A percentile compares a stretch with the other conserved stretches of the same genome.
Evolutionary conservation across 2,888 invertebrate genomes (phyloP).

Genomic region (Amiota communis): DNA sequence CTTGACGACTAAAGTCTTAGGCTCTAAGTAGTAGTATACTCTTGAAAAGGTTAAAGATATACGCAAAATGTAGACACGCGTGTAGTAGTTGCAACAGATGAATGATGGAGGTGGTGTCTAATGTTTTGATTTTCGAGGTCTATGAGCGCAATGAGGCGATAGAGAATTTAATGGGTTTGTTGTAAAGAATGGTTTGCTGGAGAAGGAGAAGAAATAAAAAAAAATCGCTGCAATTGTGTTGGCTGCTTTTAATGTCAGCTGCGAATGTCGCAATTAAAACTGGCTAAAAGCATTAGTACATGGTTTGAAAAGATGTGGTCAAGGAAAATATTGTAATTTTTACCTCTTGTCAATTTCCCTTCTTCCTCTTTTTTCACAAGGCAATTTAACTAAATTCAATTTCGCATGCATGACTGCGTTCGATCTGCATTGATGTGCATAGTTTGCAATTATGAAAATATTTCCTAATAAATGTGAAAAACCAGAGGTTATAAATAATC

Average conservation of each 20-base stretch:
- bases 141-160: background rate
- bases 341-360: constrained; percentile 56
- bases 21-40: too few species aligned
- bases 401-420: too few species aligned
- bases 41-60: too few species aligned
- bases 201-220: background rate
- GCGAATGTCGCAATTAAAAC: constrained; percentile 3
- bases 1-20: too few species aligned
- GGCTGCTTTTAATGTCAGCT: constrained; percentile 1
- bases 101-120: too few species aligned
- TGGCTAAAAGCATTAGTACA: background rate
- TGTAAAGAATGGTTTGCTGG: background rate
- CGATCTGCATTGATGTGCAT: too few species aligned
- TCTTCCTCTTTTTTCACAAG: background rate
- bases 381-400: background rate
- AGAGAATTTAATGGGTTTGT: background rate
- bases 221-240: background rate
- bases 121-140: constrained; percentile 4
- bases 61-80: background rate
- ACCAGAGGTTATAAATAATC: constrained; percentile 64
- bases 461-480: constrained; percentile 36
- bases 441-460: background rate
- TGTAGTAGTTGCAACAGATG: background rate
- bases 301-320: background rate
- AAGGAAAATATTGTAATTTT: constrained; percentile 51